Conservation (phyloP, 2,888 invertebrate species). For the Phytoseiulus persimilis region DNA sequence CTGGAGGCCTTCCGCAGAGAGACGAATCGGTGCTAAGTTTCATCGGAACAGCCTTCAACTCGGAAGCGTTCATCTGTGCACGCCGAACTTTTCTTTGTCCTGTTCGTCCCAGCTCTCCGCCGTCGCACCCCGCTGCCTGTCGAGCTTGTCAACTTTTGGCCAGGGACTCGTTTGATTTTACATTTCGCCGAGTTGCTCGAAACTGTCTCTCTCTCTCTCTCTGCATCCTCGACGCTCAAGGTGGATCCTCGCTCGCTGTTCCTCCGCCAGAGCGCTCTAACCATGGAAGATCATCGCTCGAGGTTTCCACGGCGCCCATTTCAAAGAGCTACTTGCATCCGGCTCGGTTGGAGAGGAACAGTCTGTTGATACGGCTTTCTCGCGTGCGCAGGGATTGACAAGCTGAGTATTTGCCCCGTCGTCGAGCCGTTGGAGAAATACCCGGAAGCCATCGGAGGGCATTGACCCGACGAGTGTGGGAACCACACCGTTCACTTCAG, state of each 20-base stretch:
- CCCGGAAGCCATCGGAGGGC: not conserved
- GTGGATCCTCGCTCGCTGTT: not conserved
- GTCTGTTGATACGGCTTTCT: not conserved
- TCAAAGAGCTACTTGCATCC: too few species aligned
- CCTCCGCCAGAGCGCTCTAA: too few species aligned
- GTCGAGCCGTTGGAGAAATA: not conserved
- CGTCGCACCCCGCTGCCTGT: not conserved
- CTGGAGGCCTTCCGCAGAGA: not conserved
- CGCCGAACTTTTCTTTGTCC: not conserved
- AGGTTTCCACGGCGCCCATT: too few species aligned
- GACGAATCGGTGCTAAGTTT: not conserved
- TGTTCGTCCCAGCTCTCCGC: not conserved
- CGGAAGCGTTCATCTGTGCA: not conserved
- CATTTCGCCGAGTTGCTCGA: not conserved
- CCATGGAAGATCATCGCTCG: too few species aligned
- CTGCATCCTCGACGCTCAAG: not conserved
- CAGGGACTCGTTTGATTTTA: not conserved
- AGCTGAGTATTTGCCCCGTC: not conserved
- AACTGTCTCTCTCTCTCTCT: not conserved
- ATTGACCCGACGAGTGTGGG: not conserved
- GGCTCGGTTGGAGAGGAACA: too few species aligned
- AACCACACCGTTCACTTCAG: not conserved
- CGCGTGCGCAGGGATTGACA: not conserved
- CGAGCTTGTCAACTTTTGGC: not conserved
- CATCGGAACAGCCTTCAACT: not conserved